Evolutionary conservation across 2,113 vertebrate species (phyloP).

Genomic region (Acanthochromis polyacanthus): DNA sequence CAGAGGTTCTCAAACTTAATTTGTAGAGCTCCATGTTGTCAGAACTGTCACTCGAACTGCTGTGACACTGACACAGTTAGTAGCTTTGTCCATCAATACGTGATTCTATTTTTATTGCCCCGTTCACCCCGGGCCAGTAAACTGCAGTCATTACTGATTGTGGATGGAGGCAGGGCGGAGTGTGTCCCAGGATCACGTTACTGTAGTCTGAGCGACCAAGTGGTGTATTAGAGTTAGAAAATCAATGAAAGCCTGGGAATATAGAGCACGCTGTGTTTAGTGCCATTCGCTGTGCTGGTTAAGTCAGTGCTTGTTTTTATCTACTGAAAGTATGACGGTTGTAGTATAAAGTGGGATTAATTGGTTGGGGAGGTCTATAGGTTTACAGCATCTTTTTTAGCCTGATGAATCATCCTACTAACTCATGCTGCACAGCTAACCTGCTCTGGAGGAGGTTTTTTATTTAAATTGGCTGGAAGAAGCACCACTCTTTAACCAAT

Average conservation of each 20-base stretch:
- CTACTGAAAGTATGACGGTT: no score
- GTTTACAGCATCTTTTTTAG: no score
- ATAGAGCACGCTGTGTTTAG: constrained; percentile 47
- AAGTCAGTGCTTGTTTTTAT: neutral
- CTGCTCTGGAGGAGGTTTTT: no score
- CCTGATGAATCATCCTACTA: no score
- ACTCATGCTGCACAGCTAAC: no score
- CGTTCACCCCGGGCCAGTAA: constrained; percentile 40
- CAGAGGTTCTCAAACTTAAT: constrained; percentile 15
- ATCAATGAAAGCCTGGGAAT: constrained; percentile 71
- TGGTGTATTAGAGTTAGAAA: constrained; percentile 56
- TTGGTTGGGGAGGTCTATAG: no score
- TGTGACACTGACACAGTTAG: constrained; percentile 49
- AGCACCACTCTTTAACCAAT: no score
- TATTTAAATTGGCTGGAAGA: no score
- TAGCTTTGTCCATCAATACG: constrained; percentile 46
- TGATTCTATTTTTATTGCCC: constrained; percentile 45
- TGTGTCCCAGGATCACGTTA: constrained; percentile 61
- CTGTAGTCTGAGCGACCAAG: constrained; percentile 53
- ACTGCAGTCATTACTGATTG: constrained; percentile 42
- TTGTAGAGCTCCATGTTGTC: constrained; percentile 15
- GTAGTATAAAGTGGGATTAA: no score
- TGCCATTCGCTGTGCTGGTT: constrained; percentile 37
- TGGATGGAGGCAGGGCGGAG: constrained; percentile 25
- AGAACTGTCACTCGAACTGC: constrained; percentile 9